These are phyloP conservation scores for Helicoverpa armigera DNA, from an alignment of 1,140 invertebrate genomes.

Conservation along the genomic window DNA sequence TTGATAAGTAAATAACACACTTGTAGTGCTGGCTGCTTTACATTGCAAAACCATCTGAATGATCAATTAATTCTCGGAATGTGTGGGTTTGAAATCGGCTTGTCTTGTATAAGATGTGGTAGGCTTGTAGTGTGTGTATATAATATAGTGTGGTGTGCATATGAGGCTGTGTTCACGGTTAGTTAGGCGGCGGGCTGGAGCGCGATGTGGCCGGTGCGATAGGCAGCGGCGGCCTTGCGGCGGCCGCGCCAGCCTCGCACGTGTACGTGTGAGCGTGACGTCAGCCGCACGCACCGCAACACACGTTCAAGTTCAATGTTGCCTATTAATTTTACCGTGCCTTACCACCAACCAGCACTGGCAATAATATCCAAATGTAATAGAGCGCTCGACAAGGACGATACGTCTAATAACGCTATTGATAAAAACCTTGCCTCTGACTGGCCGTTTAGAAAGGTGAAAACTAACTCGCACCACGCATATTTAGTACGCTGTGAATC, in stretches of 20 bases:
- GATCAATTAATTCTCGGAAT: neutral
- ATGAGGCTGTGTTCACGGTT: slow-evolving; percentile 53
- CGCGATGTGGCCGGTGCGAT: slow-evolving; percentile 65
- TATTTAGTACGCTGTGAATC: slow-evolving; percentile 22
- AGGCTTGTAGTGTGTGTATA: neutral
- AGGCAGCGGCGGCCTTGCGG: slow-evolving; percentile 71
- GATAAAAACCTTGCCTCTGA: slow-evolving; percentile 18
- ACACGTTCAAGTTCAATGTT: slow-evolving; percentile 85
- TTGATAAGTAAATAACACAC: neutral
- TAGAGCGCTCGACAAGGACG: slow-evolving; percentile 38
- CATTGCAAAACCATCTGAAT: neutral
- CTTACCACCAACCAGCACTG: slow-evolving; percentile 59
- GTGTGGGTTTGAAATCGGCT: neutral
- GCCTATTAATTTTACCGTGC: slow-evolving; percentile 78
- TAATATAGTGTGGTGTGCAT: slow-evolving; percentile 1
- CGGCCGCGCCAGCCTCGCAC: slow-evolving; percentile 61
- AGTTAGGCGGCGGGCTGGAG: slow-evolving; percentile 26
- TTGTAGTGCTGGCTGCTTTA: neutral
- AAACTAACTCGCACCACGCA: slow-evolving; percentile 32
- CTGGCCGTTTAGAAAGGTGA: slow-evolving; percentile 30
- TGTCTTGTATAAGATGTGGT: neutral
- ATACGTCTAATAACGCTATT: neutral
- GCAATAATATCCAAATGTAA: slow-evolving; percentile 34
- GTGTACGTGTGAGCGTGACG: slow-evolving; percentile 73
- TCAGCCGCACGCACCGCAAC: slow-evolving; percentile 72